These are phyloP conservation scores for Microctenopoma stevenorrisi DNA, from an alignment of 2,797 vertebrate species.

Conservation along the genomic window DNA sequence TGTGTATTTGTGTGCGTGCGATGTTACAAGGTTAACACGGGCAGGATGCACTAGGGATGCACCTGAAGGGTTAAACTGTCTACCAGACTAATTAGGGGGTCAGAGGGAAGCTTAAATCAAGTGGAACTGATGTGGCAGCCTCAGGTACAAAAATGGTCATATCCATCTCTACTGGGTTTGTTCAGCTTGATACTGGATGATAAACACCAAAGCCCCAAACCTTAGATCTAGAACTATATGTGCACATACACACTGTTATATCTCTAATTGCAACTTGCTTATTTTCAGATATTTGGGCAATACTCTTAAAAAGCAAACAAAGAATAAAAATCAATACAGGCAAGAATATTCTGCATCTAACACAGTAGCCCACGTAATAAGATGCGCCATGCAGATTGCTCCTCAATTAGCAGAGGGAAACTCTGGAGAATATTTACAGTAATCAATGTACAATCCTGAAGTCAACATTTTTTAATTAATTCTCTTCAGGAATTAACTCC, in stretches of 20 bases:
- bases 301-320: conserved; percentile 28
- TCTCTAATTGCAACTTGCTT: conserved; percentile 30
- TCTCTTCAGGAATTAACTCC: conserved; percentile 74
- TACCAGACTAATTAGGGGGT: conserved; percentile 16
- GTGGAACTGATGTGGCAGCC: conserved; percentile 11
- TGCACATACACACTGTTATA: neutral
- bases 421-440: conserved; percentile 75
- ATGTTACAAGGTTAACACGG: conserved; percentile 48
- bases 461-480: conserved; percentile 73
- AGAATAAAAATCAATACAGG: conserved; percentile 69
- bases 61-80: conserved; percentile 41
- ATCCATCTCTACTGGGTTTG: neutral
- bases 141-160: neutral
- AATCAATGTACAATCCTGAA: conserved; percentile 75
- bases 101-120: conserved; percentile 15
- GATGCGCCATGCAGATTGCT: conserved; percentile 62
- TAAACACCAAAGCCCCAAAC: neutral
- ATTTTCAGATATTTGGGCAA: conserved; percentile 40
- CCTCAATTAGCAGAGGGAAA: conserved; percentile 66
- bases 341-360: conserved; percentile 46
- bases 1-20: neutral
- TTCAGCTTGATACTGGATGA: neutral
- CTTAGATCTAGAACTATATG: neutral
- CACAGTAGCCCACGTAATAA: conserved; percentile 67
- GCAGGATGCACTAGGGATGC: conserved; percentile 1